Evolutionary conservation across 2,113 vertebrate genomes (phyloP).

Genomic region (Planiliza haematocheilus): DNA sequence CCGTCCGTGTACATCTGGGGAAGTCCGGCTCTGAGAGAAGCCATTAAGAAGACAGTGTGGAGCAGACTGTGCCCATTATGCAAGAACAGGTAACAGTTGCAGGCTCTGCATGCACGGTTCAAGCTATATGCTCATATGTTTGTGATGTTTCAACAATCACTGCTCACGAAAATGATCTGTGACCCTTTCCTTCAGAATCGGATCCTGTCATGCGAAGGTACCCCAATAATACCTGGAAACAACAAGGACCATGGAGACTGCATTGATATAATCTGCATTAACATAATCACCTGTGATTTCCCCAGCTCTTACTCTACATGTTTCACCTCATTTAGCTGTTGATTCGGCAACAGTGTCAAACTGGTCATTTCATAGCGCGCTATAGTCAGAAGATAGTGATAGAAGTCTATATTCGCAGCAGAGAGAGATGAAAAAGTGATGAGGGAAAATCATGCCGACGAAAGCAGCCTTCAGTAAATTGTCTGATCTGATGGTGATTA

Average conservation of each 20-base stretch:
- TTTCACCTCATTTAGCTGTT: background rate
- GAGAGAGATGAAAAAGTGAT: too few relatives aligned
- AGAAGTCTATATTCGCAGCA: too few relatives aligned
- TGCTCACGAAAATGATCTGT: background rate
- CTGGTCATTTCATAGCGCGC: too few relatives aligned
- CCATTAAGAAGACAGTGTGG: constrained; percentile 62
- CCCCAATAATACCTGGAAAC: background rate
- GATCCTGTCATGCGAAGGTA: background rate
- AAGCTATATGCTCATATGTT: too few relatives aligned
- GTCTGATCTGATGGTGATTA: too few relatives aligned
- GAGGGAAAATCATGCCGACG: too few relatives aligned
- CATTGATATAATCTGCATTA: background rate
- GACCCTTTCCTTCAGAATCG: background rate
- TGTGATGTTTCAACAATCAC: too few relatives aligned
- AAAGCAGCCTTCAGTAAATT: too few relatives aligned
- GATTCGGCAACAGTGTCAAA: too few relatives aligned
- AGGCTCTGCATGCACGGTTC: background rate
- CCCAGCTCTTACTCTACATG: background rate
- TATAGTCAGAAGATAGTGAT: too few relatives aligned
- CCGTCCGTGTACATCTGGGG: constrained; percentile 78
- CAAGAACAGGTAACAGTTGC: constrained; percentile 38
- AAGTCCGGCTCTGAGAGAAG: constrained; percentile 73
- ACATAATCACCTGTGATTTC: too few relatives aligned
- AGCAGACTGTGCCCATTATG: constrained; percentile 58
- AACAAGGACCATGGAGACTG: background rate